Evolutionary conservation across 2,797 vertebrate genomes (phyloP).

Genomic region (Myripristis murdjan): DNA sequence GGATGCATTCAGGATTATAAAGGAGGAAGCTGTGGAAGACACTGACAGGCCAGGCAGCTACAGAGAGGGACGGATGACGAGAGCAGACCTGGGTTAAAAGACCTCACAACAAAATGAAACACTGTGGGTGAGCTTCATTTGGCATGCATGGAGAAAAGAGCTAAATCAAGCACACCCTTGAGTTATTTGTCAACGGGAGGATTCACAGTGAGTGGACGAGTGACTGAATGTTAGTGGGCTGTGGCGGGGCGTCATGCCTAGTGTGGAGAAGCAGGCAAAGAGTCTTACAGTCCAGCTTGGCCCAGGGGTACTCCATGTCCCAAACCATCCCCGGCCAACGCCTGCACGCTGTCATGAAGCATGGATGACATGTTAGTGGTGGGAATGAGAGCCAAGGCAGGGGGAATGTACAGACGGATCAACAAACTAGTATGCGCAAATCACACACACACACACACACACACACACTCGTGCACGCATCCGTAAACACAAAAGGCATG

Average conservation of each 20-base stretch:
- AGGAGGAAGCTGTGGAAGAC: slow-evolving; percentile 19
- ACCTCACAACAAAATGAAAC: neutral
- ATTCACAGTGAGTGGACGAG: slow-evolving; percentile 50
- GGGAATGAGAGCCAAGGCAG: slow-evolving; percentile 75
- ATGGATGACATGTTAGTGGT: slow-evolving; percentile 87
- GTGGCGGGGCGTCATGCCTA: slow-evolving; percentile 75
- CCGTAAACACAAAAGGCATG: slow-evolving; percentile 5
- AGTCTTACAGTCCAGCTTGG: slow-evolving; percentile 82
- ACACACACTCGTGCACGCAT: neutral
- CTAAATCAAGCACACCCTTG: slow-evolving; percentile 39
- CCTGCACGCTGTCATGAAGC: slow-evolving; percentile 79
- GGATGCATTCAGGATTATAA: slow-evolving; percentile 41
- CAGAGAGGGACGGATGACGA: neutral
- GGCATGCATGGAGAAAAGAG: slow-evolving; percentile 44
- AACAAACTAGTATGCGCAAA: neutral
- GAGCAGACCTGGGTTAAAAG: neutral
- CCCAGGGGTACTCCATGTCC: slow-evolving; percentile 82
- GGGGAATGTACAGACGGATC: slow-evolving; percentile 39
- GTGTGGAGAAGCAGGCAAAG: slow-evolving; percentile 74
- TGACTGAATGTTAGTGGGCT: slow-evolving; percentile 53
- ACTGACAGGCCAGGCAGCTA: slow-evolving; percentile 17
- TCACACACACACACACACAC: slow-evolving; percentile 6
- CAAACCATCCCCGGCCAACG: slow-evolving; percentile 85
- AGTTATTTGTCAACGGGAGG: slow-evolving; percentile 32
- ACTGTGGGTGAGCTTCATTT: slow-evolving; percentile 21